Percentiles rank a stretch among this genome's conserved stretches.
These are phyloP conservation scores for Parazoanthus atlanticus DNA, from an alignment of 92 coral and sea anemone species.

Conservation along the genomic window DNA sequence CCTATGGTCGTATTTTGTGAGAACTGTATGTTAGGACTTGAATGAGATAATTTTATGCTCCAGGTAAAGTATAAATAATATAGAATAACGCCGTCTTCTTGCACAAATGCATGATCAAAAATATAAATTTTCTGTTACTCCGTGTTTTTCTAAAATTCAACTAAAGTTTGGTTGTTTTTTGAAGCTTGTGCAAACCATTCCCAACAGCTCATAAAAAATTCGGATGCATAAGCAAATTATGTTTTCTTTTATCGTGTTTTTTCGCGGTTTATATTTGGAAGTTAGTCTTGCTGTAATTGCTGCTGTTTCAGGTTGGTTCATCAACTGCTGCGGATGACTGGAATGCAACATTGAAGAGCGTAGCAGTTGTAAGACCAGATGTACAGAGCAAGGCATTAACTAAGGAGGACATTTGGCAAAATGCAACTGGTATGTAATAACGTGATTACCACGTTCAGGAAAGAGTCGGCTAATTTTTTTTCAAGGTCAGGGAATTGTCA, in stretches of 20 bases:
- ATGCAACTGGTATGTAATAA: constrained; percentile 3
- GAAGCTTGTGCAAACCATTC: not conserved
- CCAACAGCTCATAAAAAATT: not conserved
- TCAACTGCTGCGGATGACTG: constrained; percentile 5
- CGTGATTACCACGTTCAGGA: not conserved
- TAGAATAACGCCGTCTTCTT: not conserved
- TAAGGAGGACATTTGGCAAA: not conserved
- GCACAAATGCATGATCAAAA: no score
- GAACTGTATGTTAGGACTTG: no score
- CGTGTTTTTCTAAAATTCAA: not conserved
- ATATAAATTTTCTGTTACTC: not conserved
- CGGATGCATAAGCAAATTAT: no score
- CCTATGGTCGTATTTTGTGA: no score
- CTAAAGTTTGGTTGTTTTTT: not conserved
- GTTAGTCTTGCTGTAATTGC: not conserved
- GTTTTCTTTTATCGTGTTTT: not conserved
- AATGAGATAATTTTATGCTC: no score
- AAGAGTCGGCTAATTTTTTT: not conserved
- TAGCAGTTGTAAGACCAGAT: constrained; percentile 36
- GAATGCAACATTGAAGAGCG: not conserved
- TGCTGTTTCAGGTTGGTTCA: not conserved
- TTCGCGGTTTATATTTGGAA: not conserved
- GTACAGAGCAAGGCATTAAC: not conserved
- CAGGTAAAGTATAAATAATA: not conserved
- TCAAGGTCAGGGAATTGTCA: not conserved